phyloP scores from a whole-genome alignment of 2,797 vertebrate genomes.

The Galaxias olidus region DNA sequence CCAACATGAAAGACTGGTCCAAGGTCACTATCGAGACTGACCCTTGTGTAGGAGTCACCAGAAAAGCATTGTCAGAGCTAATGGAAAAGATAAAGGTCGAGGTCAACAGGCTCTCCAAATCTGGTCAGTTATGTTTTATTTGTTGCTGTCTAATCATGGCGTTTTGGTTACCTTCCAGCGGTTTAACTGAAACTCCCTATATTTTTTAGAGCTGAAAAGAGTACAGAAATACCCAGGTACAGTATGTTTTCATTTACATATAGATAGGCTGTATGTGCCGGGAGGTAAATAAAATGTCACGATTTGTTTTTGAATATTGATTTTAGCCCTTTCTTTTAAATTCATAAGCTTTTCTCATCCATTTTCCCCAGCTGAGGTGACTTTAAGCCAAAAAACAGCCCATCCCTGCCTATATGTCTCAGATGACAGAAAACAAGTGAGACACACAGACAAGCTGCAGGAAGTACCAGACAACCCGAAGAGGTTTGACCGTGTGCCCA shows the following conservation, averaged over 20 bases:
- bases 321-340: background rate
- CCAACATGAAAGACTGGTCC: slow-evolving; percentile 75
- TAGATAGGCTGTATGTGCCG: background rate
- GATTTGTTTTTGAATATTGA: background rate
- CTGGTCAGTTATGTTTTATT: slow-evolving; percentile 53
- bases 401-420: slow-evolving; percentile 79
- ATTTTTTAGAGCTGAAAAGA: slow-evolving; percentile 69
- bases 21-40: slow-evolving; percentile 72
- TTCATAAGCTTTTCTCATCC: background rate
- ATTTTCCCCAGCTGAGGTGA: slow-evolving; percentile 68
- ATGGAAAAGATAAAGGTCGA: slow-evolving; percentile 67
- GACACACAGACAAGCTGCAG: slow-evolving; percentile 66
- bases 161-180: too few species aligned
- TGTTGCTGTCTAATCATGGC: too few species aligned
- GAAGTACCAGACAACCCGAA: slow-evolving; percentile 75
- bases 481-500: slow-evolving; percentile 78
- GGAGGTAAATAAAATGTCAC: background rate
- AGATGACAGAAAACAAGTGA: slow-evolving; percentile 76
- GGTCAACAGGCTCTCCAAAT: slow-evolving; percentile 73
- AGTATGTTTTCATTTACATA: slow-evolving; percentile 20
- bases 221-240: slow-evolving; percentile 75
- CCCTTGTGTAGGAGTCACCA: slow-evolving; percentile 72
- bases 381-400: slow-evolving; percentile 79
- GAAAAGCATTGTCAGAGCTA: slow-evolving; percentile 69
- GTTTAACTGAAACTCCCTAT: slow-evolving; percentile 6